These are phyloP conservation scores for Borostomias antarcticus DNA, from an alignment of 2,797 vertebrate genomes.

Conservation along the genomic window DNA sequence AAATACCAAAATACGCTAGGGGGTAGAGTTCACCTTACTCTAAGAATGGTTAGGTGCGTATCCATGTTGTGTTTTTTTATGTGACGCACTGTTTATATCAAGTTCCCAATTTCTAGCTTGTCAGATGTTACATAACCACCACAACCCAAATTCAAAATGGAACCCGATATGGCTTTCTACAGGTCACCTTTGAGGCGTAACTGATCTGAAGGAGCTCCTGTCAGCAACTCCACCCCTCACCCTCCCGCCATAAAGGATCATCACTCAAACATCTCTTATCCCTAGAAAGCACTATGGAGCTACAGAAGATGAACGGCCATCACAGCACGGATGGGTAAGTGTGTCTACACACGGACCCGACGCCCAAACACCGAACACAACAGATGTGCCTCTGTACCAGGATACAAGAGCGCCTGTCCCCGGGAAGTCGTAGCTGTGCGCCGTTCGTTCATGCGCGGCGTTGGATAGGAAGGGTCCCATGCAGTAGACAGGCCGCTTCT, in stretches of 20 bases:
- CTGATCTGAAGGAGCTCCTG: constrained; percentile 16
- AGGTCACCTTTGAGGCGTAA: constrained; percentile 25
- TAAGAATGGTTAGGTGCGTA: background rate
- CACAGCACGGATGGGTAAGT: constrained; percentile 69
- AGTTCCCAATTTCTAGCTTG: background rate
- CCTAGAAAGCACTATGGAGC: constrained; percentile 66
- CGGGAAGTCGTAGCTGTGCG: too few relatives aligned
- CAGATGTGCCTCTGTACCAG: background rate
- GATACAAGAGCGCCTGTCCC: background rate
- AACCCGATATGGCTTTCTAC: background rate
- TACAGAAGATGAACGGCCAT: constrained; percentile 77
- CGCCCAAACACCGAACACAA: background rate
- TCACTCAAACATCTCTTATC: constrained; percentile 3
- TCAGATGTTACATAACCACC: background rate
- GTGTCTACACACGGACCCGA: background rate
- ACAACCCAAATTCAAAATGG: background rate
- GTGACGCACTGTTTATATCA: background rate
- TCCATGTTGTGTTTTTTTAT: too few relatives aligned
- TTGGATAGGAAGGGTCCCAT: too few relatives aligned
- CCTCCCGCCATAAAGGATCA: too few relatives aligned
- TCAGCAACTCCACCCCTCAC: constrained; percentile 9
- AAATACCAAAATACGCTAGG: constrained; percentile 9
- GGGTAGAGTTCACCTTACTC: background rate
- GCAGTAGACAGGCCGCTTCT: too few relatives aligned
- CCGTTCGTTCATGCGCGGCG: too few relatives aligned